Base-by-base conservation (phyloP, 2,888 invertebrate genomes). In the Drosophila anomelani region DNA sequence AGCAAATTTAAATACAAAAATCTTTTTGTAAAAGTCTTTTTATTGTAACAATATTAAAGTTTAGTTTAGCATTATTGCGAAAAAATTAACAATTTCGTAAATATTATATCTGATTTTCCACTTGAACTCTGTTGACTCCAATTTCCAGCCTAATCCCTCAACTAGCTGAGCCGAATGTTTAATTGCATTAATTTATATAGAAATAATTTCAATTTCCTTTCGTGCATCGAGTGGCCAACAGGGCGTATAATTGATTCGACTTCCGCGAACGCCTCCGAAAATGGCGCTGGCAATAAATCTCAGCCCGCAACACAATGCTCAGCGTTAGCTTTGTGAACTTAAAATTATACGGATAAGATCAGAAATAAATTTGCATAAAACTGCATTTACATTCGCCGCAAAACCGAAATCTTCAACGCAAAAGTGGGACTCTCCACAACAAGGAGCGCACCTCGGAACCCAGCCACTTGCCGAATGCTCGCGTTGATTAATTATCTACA, bases 401-500 rank as follows among this genome's bases (percentile, higher is more conserved):
- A 51, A 77, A 75, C 38, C 32, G 34, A 39, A 66, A 68, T 58
- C 41, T 66, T 56, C 73, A 68, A 49, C 20, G 36, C 15, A 17
- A 60, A 60, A 51, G 13, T 56, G 39, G 12, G 58, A 64, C 46
- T 39, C 29, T 39, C 38, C 55, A 39, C 47, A 41, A 47, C 53
- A 46, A n/a, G 64, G 23, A 20, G 39, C 38, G 43, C 29, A 26
- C 49, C 61, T 61, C 17, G 12, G n/a, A 41, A 4, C 15, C 20
- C n/a, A 41, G 8, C 53, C 38, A 53, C 57, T 58, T 54, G 68
- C 57, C 41, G 51, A 75, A 67, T 63, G 72, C 58, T 69, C 64
- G 74, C 75, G 74, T 82, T 85, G 85, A 86, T 86, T 89, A 86
- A 86, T 86, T 86, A 86, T 89, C 89, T 87, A 85, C 89, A 86